Conservation (phyloP, 2,888 invertebrate species). For the Pomacea canaliculata region DNA sequence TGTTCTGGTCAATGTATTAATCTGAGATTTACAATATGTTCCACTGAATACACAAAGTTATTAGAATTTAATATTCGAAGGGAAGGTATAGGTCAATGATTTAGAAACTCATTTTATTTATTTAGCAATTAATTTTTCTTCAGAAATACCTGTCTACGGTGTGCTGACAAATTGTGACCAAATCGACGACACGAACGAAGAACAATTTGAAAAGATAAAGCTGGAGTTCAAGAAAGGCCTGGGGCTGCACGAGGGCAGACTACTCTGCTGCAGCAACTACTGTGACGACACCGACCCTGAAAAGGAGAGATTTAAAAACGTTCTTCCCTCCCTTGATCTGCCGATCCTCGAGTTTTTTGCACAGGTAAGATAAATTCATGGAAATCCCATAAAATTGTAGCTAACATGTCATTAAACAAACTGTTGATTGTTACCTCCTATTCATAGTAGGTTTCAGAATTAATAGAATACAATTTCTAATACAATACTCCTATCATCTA, state of each 20-base stretch:
- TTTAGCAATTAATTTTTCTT: neutral
- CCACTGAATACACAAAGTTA: too few species aligned
- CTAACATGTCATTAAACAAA: too few species aligned
- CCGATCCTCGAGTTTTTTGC: constrained; percentile 1
- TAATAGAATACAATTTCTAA: too few species aligned
- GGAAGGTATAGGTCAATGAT: too few species aligned
- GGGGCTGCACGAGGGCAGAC: neutral
- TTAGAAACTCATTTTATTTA: too few species aligned
- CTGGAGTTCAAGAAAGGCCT: neutral
- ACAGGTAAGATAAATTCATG: neutral
- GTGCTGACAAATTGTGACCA: constrained; percentile 13
- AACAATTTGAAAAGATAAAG: neutral
- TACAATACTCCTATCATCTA: too few species aligned
- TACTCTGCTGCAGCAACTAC: constrained; percentile 12
- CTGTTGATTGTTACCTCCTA: too few species aligned
- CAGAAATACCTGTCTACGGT: constrained; percentile 12
- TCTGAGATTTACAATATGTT: too few species aligned
- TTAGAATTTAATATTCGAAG: too few species aligned
- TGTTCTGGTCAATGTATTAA: too few species aligned
- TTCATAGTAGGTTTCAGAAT: too few species aligned
- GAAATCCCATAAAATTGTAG: too few species aligned
- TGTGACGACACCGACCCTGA: constrained; percentile 14
- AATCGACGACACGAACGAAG: neutral
- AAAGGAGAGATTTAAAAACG: neutral
- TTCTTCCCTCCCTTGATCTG: constrained; percentile 4